Evolutionary conservation across 2,888 invertebrate genomes (phyloP).

Genomic region (Gandaritis pyraliata): DNA sequence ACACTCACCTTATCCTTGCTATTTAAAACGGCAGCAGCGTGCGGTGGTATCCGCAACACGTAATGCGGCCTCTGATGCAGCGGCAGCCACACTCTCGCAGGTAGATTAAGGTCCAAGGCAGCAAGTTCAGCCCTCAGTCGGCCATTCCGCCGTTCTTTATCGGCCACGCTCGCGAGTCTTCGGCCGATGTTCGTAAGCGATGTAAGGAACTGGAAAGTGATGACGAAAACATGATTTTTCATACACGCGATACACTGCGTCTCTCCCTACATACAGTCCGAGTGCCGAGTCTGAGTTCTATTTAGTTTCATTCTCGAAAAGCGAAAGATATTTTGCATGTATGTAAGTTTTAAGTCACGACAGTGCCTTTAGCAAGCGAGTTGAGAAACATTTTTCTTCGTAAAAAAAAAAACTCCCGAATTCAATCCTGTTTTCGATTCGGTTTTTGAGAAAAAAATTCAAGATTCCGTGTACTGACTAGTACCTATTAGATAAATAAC

Average conservation of each 20-base stretch:
- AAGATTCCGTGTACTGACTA: no score
- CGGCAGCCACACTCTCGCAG: conserved; percentile 99
- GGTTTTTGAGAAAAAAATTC: no score
- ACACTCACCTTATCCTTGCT: conserved; percentile 94
- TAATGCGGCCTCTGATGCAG: conserved; percentile 95
- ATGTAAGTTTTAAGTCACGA: no score
- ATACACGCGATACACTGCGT: not conserved
- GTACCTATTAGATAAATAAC: no score
- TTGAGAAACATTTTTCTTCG: no score
- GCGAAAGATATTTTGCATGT: no score
- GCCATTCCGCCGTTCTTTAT: conserved; percentile 94
- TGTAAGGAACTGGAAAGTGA: conserved; percentile 65
- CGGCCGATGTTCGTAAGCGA: conserved; percentile 75
- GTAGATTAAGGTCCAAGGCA: conserved; percentile 97
- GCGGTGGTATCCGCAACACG: conserved; percentile 97
- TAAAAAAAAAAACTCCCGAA: no score
- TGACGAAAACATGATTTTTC: not conserved
- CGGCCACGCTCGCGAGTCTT: conserved; percentile 72
- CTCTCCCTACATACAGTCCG: not conserved
- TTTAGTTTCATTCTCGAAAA: no score
- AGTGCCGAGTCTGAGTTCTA: no score
- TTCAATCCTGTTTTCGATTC: no score
- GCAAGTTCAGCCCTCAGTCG: conserved; percentile 96
- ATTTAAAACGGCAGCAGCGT: conserved; percentile 98
- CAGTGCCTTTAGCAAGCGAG: no score